Base-by-base conservation (phyloP, 2,113 vertebrate genomes). In the Leptobrachium leishanense region DNA sequence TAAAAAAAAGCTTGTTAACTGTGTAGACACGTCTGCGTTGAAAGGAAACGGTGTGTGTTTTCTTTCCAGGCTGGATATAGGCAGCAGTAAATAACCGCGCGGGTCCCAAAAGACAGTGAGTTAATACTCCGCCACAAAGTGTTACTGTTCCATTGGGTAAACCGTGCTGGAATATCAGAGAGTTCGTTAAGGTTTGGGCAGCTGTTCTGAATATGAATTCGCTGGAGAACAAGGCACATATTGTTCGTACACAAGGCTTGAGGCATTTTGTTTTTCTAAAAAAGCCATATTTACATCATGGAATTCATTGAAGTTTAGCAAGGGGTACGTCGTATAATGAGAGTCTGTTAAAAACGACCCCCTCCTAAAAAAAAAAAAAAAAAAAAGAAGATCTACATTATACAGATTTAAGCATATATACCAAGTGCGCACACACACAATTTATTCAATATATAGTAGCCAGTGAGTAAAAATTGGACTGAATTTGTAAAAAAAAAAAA, bases 61-160 rank as follows among this genome's bases (percentile, higher is more conserved):
- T 54, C 74, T 66, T 65, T 62, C 39, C 5, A 1, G 46, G 10
- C 64, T 12, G 5, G 46, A 20, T 39, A 15, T 8, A 40, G 53
- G 13, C 13, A 31, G 43, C 31, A 11, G 12, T 68, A 82, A 82
- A 66, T 41, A 79, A 76, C 5, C 5, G 72, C 44, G 44, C 66
- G 54, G 40, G 42, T 4, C 55, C 41, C 67, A 66, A 10, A 15
- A 9, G 50, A 55, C 67, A 68, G 20, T 11, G 42, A 77, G 42
- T n/a, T 74, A 59, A 74, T 62, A 10, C 4, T 46, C 12, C 53
- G 20, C 15, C 15, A 54, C 77, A 81, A 43, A 73, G 5, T 78
- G 80, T 65, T 63, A 75, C 76, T 81, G 43, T 71, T 79, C 82
- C 12, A 20, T 73, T 40, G 39, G 76, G 53, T 53, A 67, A 74